Base-by-base conservation (phyloP, 2,113 vertebrate species). In the Galbula dea region DNA sequence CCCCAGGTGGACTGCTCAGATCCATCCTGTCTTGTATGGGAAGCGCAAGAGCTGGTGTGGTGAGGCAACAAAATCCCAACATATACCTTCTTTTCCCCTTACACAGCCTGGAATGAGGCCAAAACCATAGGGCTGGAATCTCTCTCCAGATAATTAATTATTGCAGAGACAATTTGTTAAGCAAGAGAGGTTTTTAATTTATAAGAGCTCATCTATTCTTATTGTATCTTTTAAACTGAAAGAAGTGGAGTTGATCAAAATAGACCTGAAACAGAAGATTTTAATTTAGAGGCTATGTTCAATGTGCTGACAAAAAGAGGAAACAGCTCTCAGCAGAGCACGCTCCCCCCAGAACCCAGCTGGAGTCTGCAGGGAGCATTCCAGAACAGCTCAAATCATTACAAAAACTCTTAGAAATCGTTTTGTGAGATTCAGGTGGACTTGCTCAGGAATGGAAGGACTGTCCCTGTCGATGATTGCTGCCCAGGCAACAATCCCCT, bases 171-270 rank as follows among this genome's bases (percentile, higher is more conserved):
- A 94, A 92, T 92, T 95, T 93, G 89, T 95, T 93, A 96, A 90
- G 91, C 83, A 91, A 93, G 93, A 90, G 89, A 94, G 66, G 92
- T 89, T 96, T 96, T 96, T 96, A 94, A 95, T 96, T 94, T 96
- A 96, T 90, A 95, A 93, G 88, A 93, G 83, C 90, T 96, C 91
- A 49, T 95, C 91, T 97, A 76, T 95, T 93, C 93, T 89, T 91
- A 93, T 88, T 90, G 69, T 93, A 95, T 88, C 94, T 95, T 90
- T 96, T 95, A 92, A 93, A 83, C 76, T 94, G 93, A 94, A 94
- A 78, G 89, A 93, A 96, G 67, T 0, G 10, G 85, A 34, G 27
- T 65, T 89, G 93, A 91, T 96, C 91, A 94, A 94, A 95, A 94
- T 86, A 94, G 91, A 66, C 82, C 83, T 46, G 89, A 91, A 96